These are phyloP conservation scores for Volucella inanis DNA, from an alignment of 2,888 invertebrate genomes.

Conservation along the genomic window DNA sequence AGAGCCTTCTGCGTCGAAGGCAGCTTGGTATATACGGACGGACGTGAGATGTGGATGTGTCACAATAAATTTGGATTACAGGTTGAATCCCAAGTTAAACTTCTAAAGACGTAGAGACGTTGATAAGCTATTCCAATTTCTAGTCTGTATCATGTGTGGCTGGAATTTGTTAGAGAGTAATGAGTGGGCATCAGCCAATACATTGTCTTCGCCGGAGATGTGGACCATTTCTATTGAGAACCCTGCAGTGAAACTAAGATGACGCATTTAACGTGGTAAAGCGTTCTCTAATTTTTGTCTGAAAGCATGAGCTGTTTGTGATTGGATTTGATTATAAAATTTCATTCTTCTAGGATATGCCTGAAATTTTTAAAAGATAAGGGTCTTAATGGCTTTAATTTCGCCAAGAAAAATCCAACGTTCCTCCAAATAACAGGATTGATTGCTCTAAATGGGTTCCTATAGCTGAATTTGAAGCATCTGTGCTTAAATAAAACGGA, in stretches of 20 bases:
- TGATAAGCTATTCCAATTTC: constrained; percentile 14
- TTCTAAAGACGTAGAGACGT: constrained; percentile 7
- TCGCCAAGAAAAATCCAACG: constrained; percentile 79
- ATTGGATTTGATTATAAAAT: constrained; percentile 59
- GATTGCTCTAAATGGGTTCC: constrained; percentile 78
- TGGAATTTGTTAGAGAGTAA: not conserved
- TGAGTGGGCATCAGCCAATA: constrained; percentile 26
- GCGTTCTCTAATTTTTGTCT: constrained; percentile 76
- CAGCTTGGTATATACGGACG: constrained; percentile 12
- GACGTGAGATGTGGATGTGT: constrained; percentile 17
- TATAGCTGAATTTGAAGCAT: constrained; percentile 27
- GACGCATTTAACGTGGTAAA: constrained; percentile 78
- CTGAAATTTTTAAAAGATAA: constrained; percentile 77
- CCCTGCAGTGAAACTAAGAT: constrained; percentile 77
- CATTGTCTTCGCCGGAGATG: constrained; percentile 57
- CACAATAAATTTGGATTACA: constrained; percentile 7
- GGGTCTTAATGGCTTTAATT: constrained; percentile 77
- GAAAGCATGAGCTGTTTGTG: constrained; percentile 76
- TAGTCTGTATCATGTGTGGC: constrained; percentile 26
- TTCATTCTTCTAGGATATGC: constrained; percentile 60
- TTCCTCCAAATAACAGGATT: constrained; percentile 74
- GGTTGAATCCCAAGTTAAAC: constrained; percentile 6
- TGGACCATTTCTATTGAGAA: constrained; percentile 44
- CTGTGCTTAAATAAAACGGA: constrained; percentile 13
- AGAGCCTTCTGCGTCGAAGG: constrained; percentile 13